phyloP scores from a whole-genome alignment of 2,888 invertebrate genomes.

The Ptychoptera contaminata region DNA sequence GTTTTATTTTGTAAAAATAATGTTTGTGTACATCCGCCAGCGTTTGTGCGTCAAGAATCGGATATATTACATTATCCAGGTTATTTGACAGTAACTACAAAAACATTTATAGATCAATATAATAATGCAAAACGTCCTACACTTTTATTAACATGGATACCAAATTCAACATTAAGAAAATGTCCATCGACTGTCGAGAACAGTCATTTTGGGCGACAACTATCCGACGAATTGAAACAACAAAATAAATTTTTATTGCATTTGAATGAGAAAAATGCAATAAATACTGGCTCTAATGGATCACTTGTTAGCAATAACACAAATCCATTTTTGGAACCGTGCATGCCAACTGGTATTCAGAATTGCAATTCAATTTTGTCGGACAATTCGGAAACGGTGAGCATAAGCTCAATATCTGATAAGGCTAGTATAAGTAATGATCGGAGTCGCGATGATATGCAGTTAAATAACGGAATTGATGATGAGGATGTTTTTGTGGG shows the following conservation, averaged over 20 bases:
- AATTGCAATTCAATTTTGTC: slow-evolving; percentile 11
- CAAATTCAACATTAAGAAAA: slow-evolving; percentile 74
- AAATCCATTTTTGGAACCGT: slow-evolving; percentile 32
- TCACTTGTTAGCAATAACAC: slow-evolving; percentile 18
- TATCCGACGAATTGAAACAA: slow-evolving; percentile 8
- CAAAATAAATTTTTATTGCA: slow-evolving; percentile 5
- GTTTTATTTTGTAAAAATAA: slow-evolving; percentile 87
- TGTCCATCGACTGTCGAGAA: slow-evolving; percentile 63
- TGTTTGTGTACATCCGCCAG: slow-evolving; percentile 91
- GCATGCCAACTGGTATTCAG: not conserved
- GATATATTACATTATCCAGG: slow-evolving; percentile 83
- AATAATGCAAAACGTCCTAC: slow-evolving; percentile 64
- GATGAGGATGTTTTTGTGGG: slow-evolving; percentile 14
- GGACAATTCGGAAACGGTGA: slow-evolving; percentile 38
- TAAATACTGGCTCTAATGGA: slow-evolving; percentile 6
- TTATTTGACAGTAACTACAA: slow-evolving; percentile 77
- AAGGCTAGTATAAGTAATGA: slow-evolving; percentile 19
- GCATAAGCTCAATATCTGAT: slow-evolving; percentile 36
- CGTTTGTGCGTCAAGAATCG: slow-evolving; percentile 61
- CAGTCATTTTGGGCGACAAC: slow-evolving; percentile 11
- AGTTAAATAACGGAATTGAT: slow-evolving; percentile 7
- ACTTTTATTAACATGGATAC: slow-evolving; percentile 85
- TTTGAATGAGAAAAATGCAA: slow-evolving; percentile 1
- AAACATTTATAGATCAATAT: slow-evolving; percentile 61
- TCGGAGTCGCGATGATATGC: slow-evolving; percentile 9